Conservation (phyloP, 1,140 invertebrate genomes). For the Drosophila miranda region DNA sequence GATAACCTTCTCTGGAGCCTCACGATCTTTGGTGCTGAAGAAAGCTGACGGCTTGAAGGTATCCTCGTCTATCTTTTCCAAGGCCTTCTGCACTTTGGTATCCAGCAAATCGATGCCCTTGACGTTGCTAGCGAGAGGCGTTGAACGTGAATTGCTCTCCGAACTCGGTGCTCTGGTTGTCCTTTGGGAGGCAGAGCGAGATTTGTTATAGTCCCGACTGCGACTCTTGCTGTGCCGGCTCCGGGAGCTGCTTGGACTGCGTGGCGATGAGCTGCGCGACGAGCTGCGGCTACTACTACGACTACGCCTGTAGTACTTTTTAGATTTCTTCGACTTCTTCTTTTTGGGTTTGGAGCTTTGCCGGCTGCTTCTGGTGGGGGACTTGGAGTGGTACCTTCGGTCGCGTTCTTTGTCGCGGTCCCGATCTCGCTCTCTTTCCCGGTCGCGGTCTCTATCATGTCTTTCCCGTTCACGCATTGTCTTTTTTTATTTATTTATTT, state of each 20-base stretch:
- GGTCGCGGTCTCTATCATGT: slow-evolving; percentile 51
- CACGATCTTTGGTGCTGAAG: slow-evolving; percentile 62
- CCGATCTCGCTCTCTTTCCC: slow-evolving; percentile 53
- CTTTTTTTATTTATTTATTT: slow-evolving; percentile 4
- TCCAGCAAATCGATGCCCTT: slow-evolving; percentile 71
- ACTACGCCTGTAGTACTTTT: slow-evolving; percentile 67
- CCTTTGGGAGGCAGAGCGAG: slow-evolving; percentile 54
- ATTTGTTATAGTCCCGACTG: slow-evolving; percentile 58
- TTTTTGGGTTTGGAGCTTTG: slow-evolving; percentile 68
- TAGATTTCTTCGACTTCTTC: slow-evolving; percentile 76
- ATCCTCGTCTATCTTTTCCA: slow-evolving; percentile 77
- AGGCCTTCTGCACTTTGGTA: slow-evolving; percentile 61
- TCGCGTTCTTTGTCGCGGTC: slow-evolving; percentile 56
- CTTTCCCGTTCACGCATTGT: slow-evolving; percentile 48
- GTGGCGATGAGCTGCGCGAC: slow-evolving; percentile 53
- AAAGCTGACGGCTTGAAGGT: slow-evolving; percentile 64
- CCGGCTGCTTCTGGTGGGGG: slow-evolving; percentile 46
- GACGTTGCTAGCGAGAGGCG: slow-evolving; percentile 11
- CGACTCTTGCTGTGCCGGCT: slow-evolving; percentile 67
- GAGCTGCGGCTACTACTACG: slow-evolving; percentile 69
- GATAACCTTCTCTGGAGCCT: slow-evolving; percentile 66
- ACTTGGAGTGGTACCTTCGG: slow-evolving; percentile 65
- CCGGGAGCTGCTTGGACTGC: slow-evolving; percentile 59
- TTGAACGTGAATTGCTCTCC: slow-evolving; percentile 47
- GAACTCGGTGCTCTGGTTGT: slow-evolving; percentile 60